Evolutionary conservation across 2,113 vertebrate genomes (phyloP), one percentile per base, ranked within the genome.

Genomic region (Tachycineta bicolor): DNA sequence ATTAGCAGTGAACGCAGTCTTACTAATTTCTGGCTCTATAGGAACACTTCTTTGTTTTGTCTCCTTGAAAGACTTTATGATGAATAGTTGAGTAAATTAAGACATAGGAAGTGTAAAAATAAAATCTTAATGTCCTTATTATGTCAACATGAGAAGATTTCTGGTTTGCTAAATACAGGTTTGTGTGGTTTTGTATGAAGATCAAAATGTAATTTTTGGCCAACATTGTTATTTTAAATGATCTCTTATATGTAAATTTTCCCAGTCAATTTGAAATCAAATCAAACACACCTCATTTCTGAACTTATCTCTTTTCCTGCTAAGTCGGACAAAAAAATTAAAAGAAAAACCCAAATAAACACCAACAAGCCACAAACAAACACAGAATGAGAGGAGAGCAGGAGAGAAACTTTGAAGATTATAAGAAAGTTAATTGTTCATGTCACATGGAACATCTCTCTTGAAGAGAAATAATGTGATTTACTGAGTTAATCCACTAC

Each of bases 371-470:
- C 5, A 12, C 29, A 59, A 67, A 52, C 5, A 23, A 55, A 74
- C 59, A 14, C 8, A n/a, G 31, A 52, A 12, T 28, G 3, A 6
- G 3, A 20, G 20, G 5, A 8, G 12, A 14, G 3, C 3, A 7
- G 53, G 24, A 44, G 12, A 13, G 18, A 41, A 75, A 46, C 23
- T 75, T 95, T 34, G 31, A 44, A 95, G 41, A 25, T n/a, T 53
- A 28, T 83, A 46, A 79, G 65, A 76, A 94, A 73, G 71, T 78
- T 68, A 37, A 11, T 86, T 94, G 75, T 87, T 96, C 14, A 2
- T 31, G 21, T 83, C 65, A 87, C 82, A 56, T 67, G 33, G 44
- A 83, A 41, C 55, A 49, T 47, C n/a, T 83, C 34, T 68, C 14
- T 65, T 83, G 44, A 63, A 28, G 28, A 74, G 43, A 62, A 83